Conservation (phyloP, 2,113 vertebrate species). For the Melanerpes aurifrons region DNA sequence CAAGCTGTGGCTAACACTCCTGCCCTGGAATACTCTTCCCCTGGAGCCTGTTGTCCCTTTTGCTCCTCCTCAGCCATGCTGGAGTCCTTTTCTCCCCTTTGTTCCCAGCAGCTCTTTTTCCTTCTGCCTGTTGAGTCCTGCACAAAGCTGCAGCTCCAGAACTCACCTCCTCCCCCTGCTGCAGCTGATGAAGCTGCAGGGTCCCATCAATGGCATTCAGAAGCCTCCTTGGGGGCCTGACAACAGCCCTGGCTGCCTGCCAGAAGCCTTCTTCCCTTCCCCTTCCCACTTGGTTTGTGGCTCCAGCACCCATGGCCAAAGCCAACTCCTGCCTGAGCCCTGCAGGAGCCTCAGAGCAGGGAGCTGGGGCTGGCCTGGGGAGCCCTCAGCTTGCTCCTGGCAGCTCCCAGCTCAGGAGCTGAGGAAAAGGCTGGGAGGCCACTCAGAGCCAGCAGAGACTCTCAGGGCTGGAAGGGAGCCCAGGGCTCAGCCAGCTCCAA, state of each 20-base stretch:
- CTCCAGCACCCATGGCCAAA: background rate
- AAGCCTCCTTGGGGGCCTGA: background rate
- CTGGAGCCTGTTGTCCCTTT: background rate
- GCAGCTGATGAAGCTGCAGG: constrained; percentile 20
- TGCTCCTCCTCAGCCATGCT: background rate
- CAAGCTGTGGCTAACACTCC: background rate
- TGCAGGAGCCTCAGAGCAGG: background rate
- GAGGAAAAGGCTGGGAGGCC: background rate
- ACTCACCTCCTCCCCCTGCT: background rate
- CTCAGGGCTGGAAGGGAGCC: no score
- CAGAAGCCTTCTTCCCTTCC: background rate
- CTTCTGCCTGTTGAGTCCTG: constrained; percentile 11
- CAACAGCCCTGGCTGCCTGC: background rate
- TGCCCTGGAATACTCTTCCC: background rate
- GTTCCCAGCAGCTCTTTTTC: background rate
- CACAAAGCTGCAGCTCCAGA: background rate
- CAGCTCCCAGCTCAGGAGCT: constrained; percentile 32
- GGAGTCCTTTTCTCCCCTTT: background rate
- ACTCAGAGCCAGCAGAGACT: background rate
- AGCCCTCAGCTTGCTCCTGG: background rate
- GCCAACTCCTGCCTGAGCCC: background rate
- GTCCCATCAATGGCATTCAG: constrained; percentile 21
- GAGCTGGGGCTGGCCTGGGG: background rate
- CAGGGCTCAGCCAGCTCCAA: no score
- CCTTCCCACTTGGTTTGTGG: background rate